Evolutionary conservation across 2,888 invertebrate species (phyloP).

Genomic region (Dichetophora obliterata): DNA sequence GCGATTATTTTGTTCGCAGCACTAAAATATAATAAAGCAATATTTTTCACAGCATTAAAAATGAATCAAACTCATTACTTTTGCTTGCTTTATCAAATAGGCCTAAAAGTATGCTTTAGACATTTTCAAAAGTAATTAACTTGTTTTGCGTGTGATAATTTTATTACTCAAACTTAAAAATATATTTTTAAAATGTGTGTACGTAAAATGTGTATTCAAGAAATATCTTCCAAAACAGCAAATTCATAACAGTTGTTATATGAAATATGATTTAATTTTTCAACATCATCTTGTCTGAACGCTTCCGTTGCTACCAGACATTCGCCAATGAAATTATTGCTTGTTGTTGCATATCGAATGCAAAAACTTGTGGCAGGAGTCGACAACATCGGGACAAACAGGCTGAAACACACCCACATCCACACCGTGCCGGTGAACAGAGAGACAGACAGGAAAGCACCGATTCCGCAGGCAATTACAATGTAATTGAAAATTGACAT

Average conservation of each 20-base stretch:
- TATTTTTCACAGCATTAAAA: neutral
- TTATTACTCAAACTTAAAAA: no score
- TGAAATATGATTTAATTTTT: no score
- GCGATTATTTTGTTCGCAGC: neutral
- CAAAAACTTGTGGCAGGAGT: neutral
- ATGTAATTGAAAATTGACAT: constrained; percentile 26
- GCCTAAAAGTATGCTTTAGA: no score
- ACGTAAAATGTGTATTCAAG: no score
- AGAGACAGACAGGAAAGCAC: constrained; percentile 19
- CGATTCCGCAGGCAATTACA: constrained; percentile 9
- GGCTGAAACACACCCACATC: neutral
- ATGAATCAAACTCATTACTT: neutral
- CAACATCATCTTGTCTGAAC: neutral
- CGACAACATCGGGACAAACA: neutral
- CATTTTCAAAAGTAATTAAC: neutral
- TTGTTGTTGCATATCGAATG: neutral
- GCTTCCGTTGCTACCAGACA: constrained; percentile 14
- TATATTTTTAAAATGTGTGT: neutral
- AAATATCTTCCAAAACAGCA: no score
- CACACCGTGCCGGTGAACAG: neutral
- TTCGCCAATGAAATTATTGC: constrained; percentile 27
- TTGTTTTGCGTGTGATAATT: no score
- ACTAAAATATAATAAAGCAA: neutral
- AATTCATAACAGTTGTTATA: no score
- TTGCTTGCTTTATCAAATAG: no score